Base-by-base conservation (phyloP, 2,797 vertebrate species). In the Melanogrammus aeglefinus region DNA sequence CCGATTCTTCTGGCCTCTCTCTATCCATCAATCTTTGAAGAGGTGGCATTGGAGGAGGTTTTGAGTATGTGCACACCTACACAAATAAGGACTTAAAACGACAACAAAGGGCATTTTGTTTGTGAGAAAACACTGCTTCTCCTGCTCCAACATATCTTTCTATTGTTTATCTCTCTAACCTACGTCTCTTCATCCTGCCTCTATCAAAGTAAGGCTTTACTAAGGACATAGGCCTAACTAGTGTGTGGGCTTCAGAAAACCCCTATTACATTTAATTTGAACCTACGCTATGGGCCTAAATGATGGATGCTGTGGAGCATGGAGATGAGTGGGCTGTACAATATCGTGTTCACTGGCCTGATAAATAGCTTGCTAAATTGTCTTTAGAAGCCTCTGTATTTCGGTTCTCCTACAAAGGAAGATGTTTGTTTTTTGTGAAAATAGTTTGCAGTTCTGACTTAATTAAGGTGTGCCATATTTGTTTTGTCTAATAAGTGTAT, bases 201-300 rank as follows among this genome's bases (percentile, higher is more conserved):
- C 21, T 63, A 4, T 24, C 57, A n/a, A n/a, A 57, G 57, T 63
- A 24, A 24, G 57, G 47, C 47, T 1, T 57, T 35, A 74, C 74
- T 13, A 71, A 83, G 77, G 79, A 71, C 31, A 71, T 33, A 33
- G 13, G 31, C 73, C 44, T 87, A 81, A 81, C 66, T 81, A 21
- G 1, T 80, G 33, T 72, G 77, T 78, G 63, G 82, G 75, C 80
- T 81, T 86, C 71, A 63, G 35, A 84, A 84, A 87, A 80, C 75
- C 86, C 80, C 84, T 78, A 14, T 36, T 76, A 76, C 35, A 21
- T 69, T 69, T 27, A 9, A 69, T 69, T 69, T 69, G 63, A 69
- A 27, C 63, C 63, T 7, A 69, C 63, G 63, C 63, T 27, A 69
- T 69, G 12, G 63, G 63, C 63, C 24, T 69, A 63, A 63, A 63